phyloP scores from a whole-genome alignment of 2,797 vertebrate species.

The Todus mexicanus region DNA sequence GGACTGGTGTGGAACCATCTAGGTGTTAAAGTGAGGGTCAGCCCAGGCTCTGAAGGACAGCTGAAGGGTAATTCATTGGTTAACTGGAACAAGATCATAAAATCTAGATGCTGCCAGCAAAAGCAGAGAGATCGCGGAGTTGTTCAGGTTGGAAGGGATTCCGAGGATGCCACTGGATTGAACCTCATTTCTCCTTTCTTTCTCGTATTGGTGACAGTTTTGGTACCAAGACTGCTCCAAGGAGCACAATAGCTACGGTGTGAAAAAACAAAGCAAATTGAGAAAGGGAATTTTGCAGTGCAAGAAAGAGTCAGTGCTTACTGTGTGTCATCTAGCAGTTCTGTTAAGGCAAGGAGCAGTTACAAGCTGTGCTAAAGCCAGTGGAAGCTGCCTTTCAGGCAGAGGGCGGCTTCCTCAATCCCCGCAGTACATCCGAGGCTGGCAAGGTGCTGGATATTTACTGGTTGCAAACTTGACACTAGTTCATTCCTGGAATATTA shows the following conservation, averaged over 20 bases:
- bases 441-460: constrained; percentile 2
- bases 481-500: constrained; percentile 61
- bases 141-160: neutral
- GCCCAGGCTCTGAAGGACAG: neutral
- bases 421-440: neutral
- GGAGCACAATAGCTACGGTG: neutral
- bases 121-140: neutral
- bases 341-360: too few relatives aligned
- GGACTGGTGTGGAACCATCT: neutral
- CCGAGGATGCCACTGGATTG: neutral
- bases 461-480: constrained; percentile 40
- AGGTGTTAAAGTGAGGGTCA: neutral
- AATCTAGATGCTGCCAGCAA: neutral
- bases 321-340: constrained; percentile 5
- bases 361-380: neutral
- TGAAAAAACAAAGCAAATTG: constrained; percentile 34
- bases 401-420: neutral
- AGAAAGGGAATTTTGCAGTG: neutral
- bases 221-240: neutral
- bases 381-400: neutral
- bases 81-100: neutral
- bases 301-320: neutral
- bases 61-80: neutral
- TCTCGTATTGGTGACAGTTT: neutral
- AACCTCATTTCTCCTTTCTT: neutral